Evolutionary conservation across 2,113 vertebrate species (phyloP).

Genomic region (Vombatus ursinus): DNA sequence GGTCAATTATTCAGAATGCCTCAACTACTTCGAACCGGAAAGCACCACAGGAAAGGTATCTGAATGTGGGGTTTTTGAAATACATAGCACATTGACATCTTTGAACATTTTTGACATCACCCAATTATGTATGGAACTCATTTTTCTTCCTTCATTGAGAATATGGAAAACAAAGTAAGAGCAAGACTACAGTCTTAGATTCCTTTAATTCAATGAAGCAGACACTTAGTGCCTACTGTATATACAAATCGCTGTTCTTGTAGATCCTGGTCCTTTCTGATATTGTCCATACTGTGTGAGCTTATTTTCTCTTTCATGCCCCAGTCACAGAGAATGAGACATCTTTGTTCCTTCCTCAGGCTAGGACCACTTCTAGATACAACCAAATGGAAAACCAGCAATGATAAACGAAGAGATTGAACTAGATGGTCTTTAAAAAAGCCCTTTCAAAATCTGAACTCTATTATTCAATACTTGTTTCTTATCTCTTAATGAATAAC

Average conservation of each 20-base stretch:
- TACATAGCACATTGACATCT: background rate
- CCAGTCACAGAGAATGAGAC: background rate
- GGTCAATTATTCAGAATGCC: slow-evolving; percentile 92
- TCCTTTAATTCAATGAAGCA: background rate
- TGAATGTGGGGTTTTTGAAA: slow-evolving; percentile 23
- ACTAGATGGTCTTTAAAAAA: background rate
- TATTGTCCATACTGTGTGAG: background rate
- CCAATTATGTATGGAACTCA: background rate
- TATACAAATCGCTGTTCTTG: background rate
- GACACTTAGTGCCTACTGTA: background rate
- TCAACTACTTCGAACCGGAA: slow-evolving; percentile 86
- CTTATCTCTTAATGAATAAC: slow-evolving; percentile 2
- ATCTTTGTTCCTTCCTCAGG: slow-evolving; percentile 32
- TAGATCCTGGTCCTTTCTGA: background rate
- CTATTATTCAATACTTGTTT: slow-evolving; percentile 1
- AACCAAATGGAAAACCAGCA: background rate
- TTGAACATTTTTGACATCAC: slow-evolving; percentile 21
- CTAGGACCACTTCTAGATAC: background rate
- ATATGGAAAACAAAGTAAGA: slow-evolving; percentile 36
- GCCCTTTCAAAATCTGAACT: background rate
- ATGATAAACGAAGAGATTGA: background rate
- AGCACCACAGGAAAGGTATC: slow-evolving; percentile 77
- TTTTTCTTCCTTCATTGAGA: background rate
- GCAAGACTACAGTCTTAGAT: background rate
- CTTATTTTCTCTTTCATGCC: background rate